Evolutionary conservation across 2,113 vertebrate species (phyloP), one percentile per base, ranked within the genome.

Genomic region (Enhydra lutris): DNA sequence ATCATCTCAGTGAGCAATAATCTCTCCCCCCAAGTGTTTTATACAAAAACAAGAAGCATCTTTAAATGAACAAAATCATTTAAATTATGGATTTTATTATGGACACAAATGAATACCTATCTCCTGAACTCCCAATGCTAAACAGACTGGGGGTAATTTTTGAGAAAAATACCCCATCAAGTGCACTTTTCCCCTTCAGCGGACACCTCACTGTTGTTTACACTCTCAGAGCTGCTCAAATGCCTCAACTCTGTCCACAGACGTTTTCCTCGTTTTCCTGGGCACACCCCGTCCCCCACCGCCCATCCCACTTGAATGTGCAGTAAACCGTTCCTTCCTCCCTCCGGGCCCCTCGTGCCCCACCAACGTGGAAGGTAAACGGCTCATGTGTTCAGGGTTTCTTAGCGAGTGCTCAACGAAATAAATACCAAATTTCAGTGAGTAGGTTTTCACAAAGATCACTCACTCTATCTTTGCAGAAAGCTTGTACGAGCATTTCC

Each of bases 391-490:
- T 79, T 96, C 80, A n/a, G 45, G 42, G 42, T 95, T 89, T 95
- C 89, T 95, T 91, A 89, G 47, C 67, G 82, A 87, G 73, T n/a
- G 20, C 65, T 83, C 52, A 39, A 74, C 1, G 23, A 92, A 96
- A 89, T 42, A 79, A 96, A 82, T 15, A 78, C 61, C 23, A 69
- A 84, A 78, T 96, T 93, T 95, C 65, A 57, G 21, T 21, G 80
- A 92, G 87, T 17, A 36, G 76, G 76, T 59, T 92, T 80, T 92
- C 52, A 69, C 39, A 89, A 73, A 93, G 83, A 87, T 73, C 92
- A 81, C 39, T 81, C 63, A 1, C 55, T 92, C 55, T 65, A 12
- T 65, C 89, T 89, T 73, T 55, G 11, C 73, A 76, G 34, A 95
- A 79, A 86, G 50, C 79, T 18, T 52, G 57, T 67, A 14, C 6